Base-by-base conservation (phyloP, 2,888 invertebrate species). In the Clostera curtula region DNA sequence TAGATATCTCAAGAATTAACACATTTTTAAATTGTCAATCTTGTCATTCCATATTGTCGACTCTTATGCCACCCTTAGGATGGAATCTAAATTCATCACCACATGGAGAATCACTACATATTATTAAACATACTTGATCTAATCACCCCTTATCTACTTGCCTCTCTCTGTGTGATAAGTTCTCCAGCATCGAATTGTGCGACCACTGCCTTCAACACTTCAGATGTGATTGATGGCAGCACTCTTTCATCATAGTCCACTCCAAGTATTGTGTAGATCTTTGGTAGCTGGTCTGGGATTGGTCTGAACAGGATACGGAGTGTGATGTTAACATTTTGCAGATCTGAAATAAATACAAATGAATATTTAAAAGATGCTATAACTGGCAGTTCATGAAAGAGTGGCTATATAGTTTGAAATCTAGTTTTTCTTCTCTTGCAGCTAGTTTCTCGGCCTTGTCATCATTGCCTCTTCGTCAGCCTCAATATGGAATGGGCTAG, bases 141-240 rank as follows among this genome's bases (percentile, higher is more conserved):
- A 12, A 19, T n/a, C n/a, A 18, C 6, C 8, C 9, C 9, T 12
- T 12, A 10, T 24, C 11, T 11, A 20, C 31, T 85, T 57, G 94
- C 93, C 70, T 99, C 99, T 89, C 99, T 90, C 84, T 99, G 98
- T 33, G 98, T 99, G 62, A 99, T 99, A 53, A 99, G 87, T 85
- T 99, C 99, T 41, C 98, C 95, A 32, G 99, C 99, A 88, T 99
- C 98, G 83, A 98, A 99, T 72, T 99, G 98, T 17, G 99, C 99
- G 15, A 99, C 98, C 25, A 98, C 98, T 28, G 98, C 95, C 80
- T 99, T 99, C 28, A 99, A 77, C 7, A 99, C 98, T 90, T 99
- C 99, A 56, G 96, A 93, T 6, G 98, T 98, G 72, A 99, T 99
- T 2, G 99, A 99, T 4, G 99, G 99, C 37, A 99, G 79, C 16